These are phyloP conservation scores for Nannospalax galili DNA, from an alignment of 2,113 vertebrate genomes.

Conservation along the genomic window DNA sequence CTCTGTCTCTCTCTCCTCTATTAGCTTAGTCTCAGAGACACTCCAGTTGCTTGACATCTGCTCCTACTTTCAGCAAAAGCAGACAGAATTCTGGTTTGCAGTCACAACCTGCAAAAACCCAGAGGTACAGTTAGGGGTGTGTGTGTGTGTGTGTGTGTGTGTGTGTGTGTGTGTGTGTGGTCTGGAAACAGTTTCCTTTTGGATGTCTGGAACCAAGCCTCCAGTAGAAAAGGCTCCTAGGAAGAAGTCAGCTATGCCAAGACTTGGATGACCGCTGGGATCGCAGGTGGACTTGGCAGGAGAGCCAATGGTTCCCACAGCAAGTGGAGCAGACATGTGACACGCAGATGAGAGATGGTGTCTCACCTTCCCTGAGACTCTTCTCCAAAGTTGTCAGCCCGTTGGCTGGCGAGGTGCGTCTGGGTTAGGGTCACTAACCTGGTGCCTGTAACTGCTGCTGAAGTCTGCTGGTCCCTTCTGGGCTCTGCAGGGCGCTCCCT, in stretches of 20 bases:
- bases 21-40: constrained; percentile 59
- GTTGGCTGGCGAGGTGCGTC: not conserved
- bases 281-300: not conserved
- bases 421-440: constrained; percentile 79
- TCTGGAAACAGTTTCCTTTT: constrained; percentile 13
- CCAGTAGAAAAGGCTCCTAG: not conserved
- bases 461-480: not conserved
- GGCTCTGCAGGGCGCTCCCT: constrained; percentile 2
- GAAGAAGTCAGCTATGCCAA: not conserved
- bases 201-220: not conserved
- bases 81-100: constrained; percentile 52
- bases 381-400: not conserved
- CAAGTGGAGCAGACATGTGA: not conserved
- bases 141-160: not conserved
- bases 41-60: constrained; percentile 73
- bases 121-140: not conserved
- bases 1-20: accelerated
- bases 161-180: not conserved
- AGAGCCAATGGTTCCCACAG: not conserved
- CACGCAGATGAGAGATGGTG: not conserved
- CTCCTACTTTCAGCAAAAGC: constrained; percentile 19
- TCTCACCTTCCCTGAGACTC: not conserved
- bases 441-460: constrained; percentile 1
- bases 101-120: constrained; percentile 53
- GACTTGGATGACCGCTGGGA: not conserved